phyloP scores from a whole-genome alignment of 2,113 vertebrate genomes.

The Malurus elegans region DNA sequence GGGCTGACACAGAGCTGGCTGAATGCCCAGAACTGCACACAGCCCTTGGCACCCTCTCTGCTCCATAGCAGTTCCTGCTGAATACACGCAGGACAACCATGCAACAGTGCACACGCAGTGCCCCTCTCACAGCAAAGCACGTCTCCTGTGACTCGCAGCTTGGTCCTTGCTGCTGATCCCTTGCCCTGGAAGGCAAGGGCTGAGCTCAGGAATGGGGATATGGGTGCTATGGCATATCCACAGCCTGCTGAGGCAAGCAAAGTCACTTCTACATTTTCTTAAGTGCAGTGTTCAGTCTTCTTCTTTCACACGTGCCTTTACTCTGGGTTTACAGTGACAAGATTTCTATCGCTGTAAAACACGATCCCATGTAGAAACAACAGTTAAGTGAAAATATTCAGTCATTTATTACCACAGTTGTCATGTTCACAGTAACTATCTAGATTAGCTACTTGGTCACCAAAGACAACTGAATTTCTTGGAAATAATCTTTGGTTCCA shows the following conservation, averaged over 20 bases:
- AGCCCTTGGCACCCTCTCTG: background rate
- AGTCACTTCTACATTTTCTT: background rate
- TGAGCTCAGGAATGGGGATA: background rate
- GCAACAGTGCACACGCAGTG: fast-evolving
- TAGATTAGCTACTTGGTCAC: background rate
- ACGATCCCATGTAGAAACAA: background rate
- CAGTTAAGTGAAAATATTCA: background rate
- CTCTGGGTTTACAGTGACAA: background rate
- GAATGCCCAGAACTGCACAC: background rate
- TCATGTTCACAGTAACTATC: background rate
- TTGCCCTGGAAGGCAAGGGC: background rate
- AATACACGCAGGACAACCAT: fast-evolving
- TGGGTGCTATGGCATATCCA: background rate
- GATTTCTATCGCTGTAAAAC: background rate
- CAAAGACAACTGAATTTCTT: slow-evolving; percentile 1
- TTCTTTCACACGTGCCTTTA: background rate
- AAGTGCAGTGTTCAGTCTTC: background rate
- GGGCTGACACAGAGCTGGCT: background rate
- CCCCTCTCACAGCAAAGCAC: background rate
- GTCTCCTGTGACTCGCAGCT: background rate
- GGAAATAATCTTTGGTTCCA: background rate
- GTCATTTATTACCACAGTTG: background rate
- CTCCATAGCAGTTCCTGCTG: background rate
- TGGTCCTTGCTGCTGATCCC: no score
- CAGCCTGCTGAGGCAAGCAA: background rate